Conservation (phyloP, 1,140 invertebrate species). For the Neuroterus valhalla region DNA sequence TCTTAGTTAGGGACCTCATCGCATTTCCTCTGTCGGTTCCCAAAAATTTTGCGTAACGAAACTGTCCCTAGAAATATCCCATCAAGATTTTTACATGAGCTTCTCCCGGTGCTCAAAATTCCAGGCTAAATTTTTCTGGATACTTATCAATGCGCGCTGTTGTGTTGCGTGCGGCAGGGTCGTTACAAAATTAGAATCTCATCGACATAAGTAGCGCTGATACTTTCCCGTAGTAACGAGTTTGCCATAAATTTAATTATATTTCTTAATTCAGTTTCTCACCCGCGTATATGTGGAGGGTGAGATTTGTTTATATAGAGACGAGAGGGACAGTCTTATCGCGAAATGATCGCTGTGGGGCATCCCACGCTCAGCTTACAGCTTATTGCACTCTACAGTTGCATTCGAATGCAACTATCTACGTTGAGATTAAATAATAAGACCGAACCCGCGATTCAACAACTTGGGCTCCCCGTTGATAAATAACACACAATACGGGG, state of each 20-base stretch:
- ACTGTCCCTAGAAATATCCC: no score
- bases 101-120: no score
- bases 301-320: constrained; percentile 10
- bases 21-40: no score
- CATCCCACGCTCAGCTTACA: constrained; percentile 16
- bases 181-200: background rate
- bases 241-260: constrained; percentile 8
- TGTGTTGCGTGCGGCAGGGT: no score
- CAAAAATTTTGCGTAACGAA: no score
- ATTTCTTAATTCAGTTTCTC: no score
- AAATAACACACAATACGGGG: constrained; percentile 14
- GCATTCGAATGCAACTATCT: constrained; percentile 7
- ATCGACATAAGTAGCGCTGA: constrained; percentile 14
- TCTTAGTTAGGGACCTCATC: no score
- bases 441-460: constrained; percentile 20
- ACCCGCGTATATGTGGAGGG: background rate
- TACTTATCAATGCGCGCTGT: no score
- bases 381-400: background rate
- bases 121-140: no score
- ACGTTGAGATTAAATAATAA: constrained; percentile 27
- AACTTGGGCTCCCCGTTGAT: constrained; percentile 18
- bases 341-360: constrained; percentile 7
- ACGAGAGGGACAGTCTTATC: constrained; percentile 24
- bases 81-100: no score
- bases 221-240: constrained; percentile 1